These are phyloP conservation scores for Ectemnius continuus DNA, from an alignment of 2,888 invertebrate genomes.

Conservation along the genomic window DNA sequence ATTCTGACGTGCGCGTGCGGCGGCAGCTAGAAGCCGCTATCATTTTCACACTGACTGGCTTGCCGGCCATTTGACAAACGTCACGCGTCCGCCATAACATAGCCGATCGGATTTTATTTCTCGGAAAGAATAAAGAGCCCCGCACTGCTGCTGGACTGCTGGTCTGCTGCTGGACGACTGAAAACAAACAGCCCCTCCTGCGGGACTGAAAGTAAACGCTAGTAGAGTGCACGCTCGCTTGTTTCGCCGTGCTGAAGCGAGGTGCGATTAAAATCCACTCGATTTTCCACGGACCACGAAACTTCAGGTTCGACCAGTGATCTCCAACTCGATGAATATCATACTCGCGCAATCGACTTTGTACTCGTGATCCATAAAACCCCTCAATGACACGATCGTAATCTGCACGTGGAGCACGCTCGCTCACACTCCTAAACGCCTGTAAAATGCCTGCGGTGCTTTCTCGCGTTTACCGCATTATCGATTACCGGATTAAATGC, in stretches of 20 bases:
- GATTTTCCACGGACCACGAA: no score
- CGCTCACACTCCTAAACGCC: constrained; percentile 24
- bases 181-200: no score
- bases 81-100: neutral
- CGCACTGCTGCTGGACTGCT: no score
- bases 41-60: no score
- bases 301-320: neutral
- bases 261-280: no score
- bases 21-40: neutral
- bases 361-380: constrained; percentile 9
- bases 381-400: constrained; percentile 26
- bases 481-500: constrained; percentile 61
- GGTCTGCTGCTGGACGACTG: no score
- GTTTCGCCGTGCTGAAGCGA: no score
- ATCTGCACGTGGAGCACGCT: constrained; percentile 25
- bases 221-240: no score
- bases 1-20: no score
- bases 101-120: constrained; percentile 4
- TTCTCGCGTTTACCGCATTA: constrained; percentile 59
- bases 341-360: constrained; percentile 42
- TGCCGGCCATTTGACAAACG: neutral
- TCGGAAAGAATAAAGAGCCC: neutral
- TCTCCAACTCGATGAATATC: constrained; percentile 31
- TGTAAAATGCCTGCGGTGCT: constrained; percentile 60
- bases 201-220: no score